Conservation (phyloP, 2,888 invertebrate species). For the Cataglyphis albicans region DNA sequence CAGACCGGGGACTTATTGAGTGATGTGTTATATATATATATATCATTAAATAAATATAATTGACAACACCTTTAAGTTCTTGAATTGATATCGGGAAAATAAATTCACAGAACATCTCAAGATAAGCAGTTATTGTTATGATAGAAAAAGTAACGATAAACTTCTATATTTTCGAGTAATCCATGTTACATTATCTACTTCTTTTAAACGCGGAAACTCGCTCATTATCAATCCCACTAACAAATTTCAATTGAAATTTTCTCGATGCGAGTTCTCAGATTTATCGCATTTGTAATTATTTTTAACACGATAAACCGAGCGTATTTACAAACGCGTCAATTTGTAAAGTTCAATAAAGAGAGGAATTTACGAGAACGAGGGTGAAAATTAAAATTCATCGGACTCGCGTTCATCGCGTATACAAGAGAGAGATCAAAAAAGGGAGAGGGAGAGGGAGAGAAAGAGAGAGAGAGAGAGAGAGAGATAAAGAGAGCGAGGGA, state of each 20-base stretch:
- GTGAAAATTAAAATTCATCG: slow-evolving; percentile 52
- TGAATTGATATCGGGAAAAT: too few relatives aligned
- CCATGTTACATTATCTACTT: neutral
- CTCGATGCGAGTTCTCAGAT: slow-evolving; percentile 41
- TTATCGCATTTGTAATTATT: slow-evolving; percentile 50
- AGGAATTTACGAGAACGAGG: slow-evolving; percentile 40
- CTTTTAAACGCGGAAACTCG: neutral
- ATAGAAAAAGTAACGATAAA: too few relatives aligned
- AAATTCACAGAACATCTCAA: too few relatives aligned
- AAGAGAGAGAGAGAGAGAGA: neutral
- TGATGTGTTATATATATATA: neutral
- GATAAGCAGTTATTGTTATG: too few relatives aligned
- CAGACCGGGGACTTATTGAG: too few relatives aligned
- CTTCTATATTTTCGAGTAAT: neutral
- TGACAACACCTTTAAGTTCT: neutral
- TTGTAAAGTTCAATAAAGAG: slow-evolving; percentile 52
- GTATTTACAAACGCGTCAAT: slow-evolving; percentile 56
- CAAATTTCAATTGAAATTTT: slow-evolving; percentile 40
- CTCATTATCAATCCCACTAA: slow-evolving; percentile 25
- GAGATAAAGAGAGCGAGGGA: neutral
- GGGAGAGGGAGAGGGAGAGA: neutral
- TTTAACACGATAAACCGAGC: slow-evolving; percentile 53
- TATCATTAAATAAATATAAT: neutral
- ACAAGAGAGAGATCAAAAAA: neutral
- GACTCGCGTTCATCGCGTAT: neutral